Evolutionary conservation across 2,113 vertebrate genomes (phyloP), one percentile per base, ranked within the genome.

Genomic region (Menura novaehollandiae): DNA sequence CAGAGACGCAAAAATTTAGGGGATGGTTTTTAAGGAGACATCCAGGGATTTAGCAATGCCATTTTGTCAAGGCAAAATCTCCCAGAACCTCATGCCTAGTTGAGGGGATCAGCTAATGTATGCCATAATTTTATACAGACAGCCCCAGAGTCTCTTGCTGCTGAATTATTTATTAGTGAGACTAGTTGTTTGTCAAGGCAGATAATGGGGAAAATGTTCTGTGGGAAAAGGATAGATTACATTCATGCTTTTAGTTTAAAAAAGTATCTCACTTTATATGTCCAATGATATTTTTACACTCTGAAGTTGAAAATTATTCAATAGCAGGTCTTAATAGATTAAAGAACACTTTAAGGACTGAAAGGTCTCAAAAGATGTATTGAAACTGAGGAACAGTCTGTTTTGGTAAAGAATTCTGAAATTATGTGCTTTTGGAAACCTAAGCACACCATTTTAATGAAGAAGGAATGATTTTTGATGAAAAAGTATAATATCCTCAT

Each of bases 101-200:
- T 49, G 52, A 96, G 68, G 37, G 37, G 64, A 94, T 64, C 72
- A 78, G 69, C 53, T 92, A 96, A 97, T 75, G 13, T 68, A 89
- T 93, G 88, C 79, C 76, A 89, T 91, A 85, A 94, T 91, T 96
- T 93, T 49, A 72, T 43, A 84, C 37, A 90, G 75, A 68, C 44
- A 89, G 60, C 8, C 83, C 64, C 19, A 1, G 22, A 92, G 85
- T 32, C 52, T 93, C 63, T 67, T 35, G 26, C 47, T 91, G 72
- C 64, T 96, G 92, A 96, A 96, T 94, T 95, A 96, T 96, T 96
- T 96, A 95, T 94, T 73, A 77, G 41, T 16, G 23, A 94, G 56
- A 68, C 49, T 56, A 33, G 76, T 64, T 91, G 85, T 96, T 95
- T 96, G 92, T 88, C 81, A 92, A 86, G 69, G 56, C 68, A 75